Conservation (phyloP, 2,797 vertebrate genomes). For the Zenarchopterus dispar region DNA sequence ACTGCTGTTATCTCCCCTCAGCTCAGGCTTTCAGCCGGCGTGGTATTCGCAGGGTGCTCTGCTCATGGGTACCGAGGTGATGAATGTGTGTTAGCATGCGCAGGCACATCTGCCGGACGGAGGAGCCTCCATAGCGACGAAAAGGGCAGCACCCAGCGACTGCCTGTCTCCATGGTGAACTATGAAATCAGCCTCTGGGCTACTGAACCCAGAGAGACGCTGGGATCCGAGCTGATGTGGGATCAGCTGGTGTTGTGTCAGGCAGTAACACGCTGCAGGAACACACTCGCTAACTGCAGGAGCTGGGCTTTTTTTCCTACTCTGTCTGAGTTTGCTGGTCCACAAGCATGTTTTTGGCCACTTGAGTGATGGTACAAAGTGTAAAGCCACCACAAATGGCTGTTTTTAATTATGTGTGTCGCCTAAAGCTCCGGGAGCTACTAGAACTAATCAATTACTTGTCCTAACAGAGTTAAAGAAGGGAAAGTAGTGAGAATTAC, state of each 20-base stretch:
- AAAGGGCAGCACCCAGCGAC: slow-evolving; percentile 73
- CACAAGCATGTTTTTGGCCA: slow-evolving; percentile 20
- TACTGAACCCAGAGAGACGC: slow-evolving; percentile 36
- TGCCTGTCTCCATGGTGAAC: slow-evolving; percentile 63
- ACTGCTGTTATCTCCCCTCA: slow-evolving; percentile 56
- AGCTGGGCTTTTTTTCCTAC: slow-evolving; percentile 1
- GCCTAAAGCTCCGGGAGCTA: too few relatives aligned
- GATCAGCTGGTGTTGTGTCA: slow-evolving; percentile 62
- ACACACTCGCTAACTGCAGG: slow-evolving; percentile 5
- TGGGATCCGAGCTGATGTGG: slow-evolving; percentile 43
- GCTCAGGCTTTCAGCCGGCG: slow-evolving; percentile 31
- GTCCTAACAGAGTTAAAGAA: neutral
- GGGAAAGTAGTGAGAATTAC: neutral
- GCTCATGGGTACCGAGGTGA: slow-evolving; percentile 51
- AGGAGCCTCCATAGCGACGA: slow-evolving; percentile 60
- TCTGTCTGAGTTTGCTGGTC: slow-evolving; percentile 10
- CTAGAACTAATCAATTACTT: too few relatives aligned
- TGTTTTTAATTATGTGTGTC: neutral
- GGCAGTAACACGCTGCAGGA: slow-evolving; percentile 30
- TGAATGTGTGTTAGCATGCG: slow-evolving; percentile 61
- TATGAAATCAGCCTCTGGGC: slow-evolving; percentile 63
- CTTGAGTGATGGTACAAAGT: slow-evolving; percentile 17
- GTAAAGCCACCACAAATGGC: neutral
- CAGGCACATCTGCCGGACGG: slow-evolving; percentile 61
- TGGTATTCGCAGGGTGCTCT: slow-evolving; percentile 31